Conservation (phyloP, 2,113 vertebrate species). For the Corythornis madagascariensis region DNA sequence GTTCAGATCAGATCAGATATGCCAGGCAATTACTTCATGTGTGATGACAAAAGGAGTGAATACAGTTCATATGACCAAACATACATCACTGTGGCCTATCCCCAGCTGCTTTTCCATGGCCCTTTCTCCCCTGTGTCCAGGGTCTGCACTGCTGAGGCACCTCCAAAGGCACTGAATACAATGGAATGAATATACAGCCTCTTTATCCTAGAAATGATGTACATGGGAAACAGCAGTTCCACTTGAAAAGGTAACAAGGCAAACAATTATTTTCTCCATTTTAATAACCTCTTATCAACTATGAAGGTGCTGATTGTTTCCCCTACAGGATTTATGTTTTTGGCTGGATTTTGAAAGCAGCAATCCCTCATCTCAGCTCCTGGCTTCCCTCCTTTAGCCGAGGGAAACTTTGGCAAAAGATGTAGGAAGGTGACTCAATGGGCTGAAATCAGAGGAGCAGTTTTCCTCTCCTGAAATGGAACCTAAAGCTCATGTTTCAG, state of each 20-base stretch:
- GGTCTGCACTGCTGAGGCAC: not conserved
- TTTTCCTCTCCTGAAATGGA: constrained; percentile 50
- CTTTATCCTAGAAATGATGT: not conserved
- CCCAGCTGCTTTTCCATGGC: not conserved
- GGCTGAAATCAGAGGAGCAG: constrained; percentile 29
- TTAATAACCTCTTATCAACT: constrained; percentile 11
- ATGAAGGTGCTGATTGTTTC: not conserved
- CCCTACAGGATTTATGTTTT: not conserved
- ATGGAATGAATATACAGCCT: accelerated
- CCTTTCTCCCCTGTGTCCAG: not conserved
- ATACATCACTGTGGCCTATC: not conserved
- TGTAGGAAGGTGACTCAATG: constrained; percentile 31
- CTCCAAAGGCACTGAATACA: not conserved
- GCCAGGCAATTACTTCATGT: not conserved
- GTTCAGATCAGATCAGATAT: not conserved
- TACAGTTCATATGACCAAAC: not conserved
- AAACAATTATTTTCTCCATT: constrained; percentile 43
- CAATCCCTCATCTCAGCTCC: not conserved
- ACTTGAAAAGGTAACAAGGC: not conserved
- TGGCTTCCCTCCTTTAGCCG: not conserved
- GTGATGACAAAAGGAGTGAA: not conserved
- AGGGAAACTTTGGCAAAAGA: constrained; percentile 40
- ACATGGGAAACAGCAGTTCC: not conserved
- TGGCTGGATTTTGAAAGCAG: not conserved
- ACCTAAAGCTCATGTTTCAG: constrained; percentile 48